Evolutionary conservation across 2,888 invertebrate species (phyloP).

Genomic region (Yponomeuta evonymella): DNA sequence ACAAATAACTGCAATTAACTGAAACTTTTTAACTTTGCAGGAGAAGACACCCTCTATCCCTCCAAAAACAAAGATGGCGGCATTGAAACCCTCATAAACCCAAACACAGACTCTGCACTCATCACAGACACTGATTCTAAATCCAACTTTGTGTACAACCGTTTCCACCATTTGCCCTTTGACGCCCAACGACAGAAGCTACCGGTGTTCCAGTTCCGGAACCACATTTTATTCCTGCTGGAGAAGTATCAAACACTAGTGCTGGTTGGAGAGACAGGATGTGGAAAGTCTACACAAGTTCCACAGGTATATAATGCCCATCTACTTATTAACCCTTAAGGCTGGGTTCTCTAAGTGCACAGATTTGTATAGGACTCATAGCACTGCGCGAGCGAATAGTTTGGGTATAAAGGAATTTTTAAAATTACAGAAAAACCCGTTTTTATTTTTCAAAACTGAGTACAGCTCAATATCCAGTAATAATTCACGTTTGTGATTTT

Average conservation of each 20-base stretch:
- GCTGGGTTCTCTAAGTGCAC: no score
- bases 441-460: no score
- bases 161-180: constrained; percentile 87
- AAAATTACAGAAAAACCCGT: no score
- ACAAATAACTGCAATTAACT: not conserved
- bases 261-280: constrained; percentile 95
- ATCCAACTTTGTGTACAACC: constrained; percentile 88
- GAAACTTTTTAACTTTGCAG: constrained; percentile 29
- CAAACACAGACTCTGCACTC: constrained; percentile 53
- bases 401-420: no score
- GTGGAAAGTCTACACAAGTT: constrained; percentile 96
- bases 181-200: constrained; percentile 89
- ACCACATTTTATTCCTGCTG: constrained; percentile 86
- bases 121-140: constrained; percentile 76
- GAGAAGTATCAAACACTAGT: constrained; percentile 89
- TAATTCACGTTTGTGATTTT: no score
- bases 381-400: no score
- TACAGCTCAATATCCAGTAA: no score
- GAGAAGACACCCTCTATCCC: constrained; percentile 49
- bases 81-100: constrained; percentile 56
- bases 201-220: constrained; percentile 90
- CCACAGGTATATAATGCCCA: constrained; percentile 81
- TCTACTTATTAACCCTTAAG: no score
- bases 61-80: constrained; percentile 55
- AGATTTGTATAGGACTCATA: no score